phyloP scores from a whole-genome alignment of 2,888 invertebrate genomes.

The Cantharis rustica region DNA sequence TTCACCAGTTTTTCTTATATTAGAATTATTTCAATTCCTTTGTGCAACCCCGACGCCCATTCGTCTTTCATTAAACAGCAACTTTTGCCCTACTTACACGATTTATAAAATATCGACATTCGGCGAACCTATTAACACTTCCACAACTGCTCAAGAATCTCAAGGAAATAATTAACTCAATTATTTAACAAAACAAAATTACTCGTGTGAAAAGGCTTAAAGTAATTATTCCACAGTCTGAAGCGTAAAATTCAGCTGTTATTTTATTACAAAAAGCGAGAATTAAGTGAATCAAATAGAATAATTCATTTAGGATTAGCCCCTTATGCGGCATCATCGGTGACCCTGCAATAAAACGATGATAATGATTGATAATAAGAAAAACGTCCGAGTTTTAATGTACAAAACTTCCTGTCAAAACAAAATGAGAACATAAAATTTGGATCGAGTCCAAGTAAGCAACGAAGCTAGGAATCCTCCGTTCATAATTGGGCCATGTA shows the following conservation, averaged over 20 bases:
- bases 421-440: not conserved
- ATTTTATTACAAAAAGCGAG: not conserved
- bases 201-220: not conserved
- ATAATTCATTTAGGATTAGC: not conserved
- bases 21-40: not conserved
- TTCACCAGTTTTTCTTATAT: not conserved
- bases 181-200: not conserved
- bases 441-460: not conserved
- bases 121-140: not conserved
- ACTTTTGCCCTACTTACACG: not conserved
- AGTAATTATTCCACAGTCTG: slow-evolving; percentile 1
- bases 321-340: not conserved
- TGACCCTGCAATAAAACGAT: not conserved
- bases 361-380: not conserved
- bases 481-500: not conserved
- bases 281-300: not conserved
- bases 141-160: not conserved
- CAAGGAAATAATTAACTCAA: not conserved
- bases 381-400: not conserved
- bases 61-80: not conserved
- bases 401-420: not conserved
- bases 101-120: not conserved
- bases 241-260: not conserved
- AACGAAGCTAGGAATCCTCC: not conserved
- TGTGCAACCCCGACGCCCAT: not conserved